A percentile compares a stretch with the other conserved stretches of the same genome.
phyloP scores from a whole-genome alignment of 2,888 invertebrate species.

The Phyto melanocephala region DNA sequence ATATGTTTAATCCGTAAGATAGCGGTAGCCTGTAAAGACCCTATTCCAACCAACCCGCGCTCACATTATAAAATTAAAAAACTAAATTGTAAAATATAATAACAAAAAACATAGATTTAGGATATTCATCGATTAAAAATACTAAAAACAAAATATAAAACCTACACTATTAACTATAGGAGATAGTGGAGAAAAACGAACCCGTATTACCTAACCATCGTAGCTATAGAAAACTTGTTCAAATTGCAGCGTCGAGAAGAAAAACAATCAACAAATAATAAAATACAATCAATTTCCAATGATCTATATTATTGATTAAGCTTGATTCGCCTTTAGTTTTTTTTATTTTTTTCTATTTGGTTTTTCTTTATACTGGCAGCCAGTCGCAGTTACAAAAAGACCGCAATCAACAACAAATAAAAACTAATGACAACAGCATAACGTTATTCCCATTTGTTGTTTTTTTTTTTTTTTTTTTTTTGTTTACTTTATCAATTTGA shows the following conservation, averaged over 20 bases:
- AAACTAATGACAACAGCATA: background rate
- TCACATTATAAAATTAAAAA: too few relatives aligned
- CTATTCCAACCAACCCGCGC: too few relatives aligned
- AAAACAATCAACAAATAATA: slow-evolving; percentile 30
- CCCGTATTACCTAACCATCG: background rate
- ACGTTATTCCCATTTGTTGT: too few relatives aligned
- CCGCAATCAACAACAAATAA: slow-evolving; percentile 39
- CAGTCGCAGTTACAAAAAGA: background rate
- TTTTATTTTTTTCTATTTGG: slow-evolving; percentile 22
- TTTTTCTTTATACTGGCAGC: slow-evolving; percentile 2
- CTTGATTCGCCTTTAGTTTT: slow-evolving; percentile 1
- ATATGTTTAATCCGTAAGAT: too few relatives aligned
- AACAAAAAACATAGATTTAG: too few relatives aligned
- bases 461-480: background rate
- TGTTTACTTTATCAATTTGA: background rate
- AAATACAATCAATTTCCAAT: slow-evolving; percentile 54
- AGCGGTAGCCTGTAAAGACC: too few relatives aligned
- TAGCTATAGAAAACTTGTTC: slow-evolving; percentile 26
- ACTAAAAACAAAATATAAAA: too few relatives aligned
- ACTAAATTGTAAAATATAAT: too few relatives aligned
- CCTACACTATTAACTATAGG: too few relatives aligned
- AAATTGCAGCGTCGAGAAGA: background rate
- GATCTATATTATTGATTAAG: slow-evolving; percentile 61
- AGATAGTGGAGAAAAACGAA: background rate
- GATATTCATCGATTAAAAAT: too few relatives aligned